Evolutionary conservation across 2,797 vertebrate species (phyloP), one percentile per base, ranked within the genome.

Genomic region (Micromesistius poutassou): DNA sequence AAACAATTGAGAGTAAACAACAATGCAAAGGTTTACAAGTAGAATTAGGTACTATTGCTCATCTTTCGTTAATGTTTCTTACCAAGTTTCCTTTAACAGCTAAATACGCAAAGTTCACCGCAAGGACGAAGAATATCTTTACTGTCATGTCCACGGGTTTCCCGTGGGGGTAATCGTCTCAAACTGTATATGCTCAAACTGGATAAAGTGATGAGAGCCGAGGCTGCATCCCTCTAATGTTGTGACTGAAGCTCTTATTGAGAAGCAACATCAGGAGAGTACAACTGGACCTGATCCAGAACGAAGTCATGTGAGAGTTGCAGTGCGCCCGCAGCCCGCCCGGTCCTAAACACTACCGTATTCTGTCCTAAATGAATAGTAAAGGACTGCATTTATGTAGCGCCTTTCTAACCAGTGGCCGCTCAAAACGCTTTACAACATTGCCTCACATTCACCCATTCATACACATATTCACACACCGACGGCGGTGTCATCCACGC

Each of bases 1-100:
- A 1, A 38, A 38, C 36, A 35, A 5, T 35, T 35, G 5, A 10
- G 36, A 38, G 9, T 38, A 42, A 42, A 42, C 40, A 12, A 12
- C 40, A 42, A 42, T 42, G 40, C 0, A 13, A 13, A 42, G 14
- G 12, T 50, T 5, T 50, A 50, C 19, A 50, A 50, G 40, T 3
- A 42, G 40, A 42, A 42, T 35, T 46, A 46, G 14, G 16, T 75
- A 12, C 28, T 71, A 12, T 70, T 70, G 4, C 30, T 30, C 30
- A 30, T 13, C 0, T 71, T 30, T 30, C 28, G 6, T 71, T 7
- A 72, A 0, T 13, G 1, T 50, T 40, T 80, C 93, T 92, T 90
- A 94, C 93, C 93, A 85, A 68, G 82, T 83, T 87, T 86, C 74
- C 84, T 76, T 74, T 77, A 31, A 83, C 33, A 77, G 84, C 70